Conservation (phyloP, 2,797 vertebrate genomes). For the Sebastiscus tertius region DNA sequence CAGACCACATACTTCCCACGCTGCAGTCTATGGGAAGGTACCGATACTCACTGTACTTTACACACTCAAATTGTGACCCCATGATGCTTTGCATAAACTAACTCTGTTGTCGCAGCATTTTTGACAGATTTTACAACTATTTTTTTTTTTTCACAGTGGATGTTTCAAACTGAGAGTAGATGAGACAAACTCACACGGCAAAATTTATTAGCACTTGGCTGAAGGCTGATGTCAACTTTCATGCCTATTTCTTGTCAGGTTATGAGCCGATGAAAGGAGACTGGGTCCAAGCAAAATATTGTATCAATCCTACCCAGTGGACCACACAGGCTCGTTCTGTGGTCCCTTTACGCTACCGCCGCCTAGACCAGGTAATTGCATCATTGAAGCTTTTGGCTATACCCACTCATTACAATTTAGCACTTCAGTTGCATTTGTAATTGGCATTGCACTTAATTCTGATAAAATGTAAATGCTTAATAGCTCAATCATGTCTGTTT, state of each 20-base stretch:
- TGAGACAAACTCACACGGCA: background rate
- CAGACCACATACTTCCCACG: slow-evolving; percentile 88
- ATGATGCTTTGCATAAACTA: background rate
- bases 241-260: slow-evolving; percentile 72
- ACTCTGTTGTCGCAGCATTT: background rate
- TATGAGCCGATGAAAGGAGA: slow-evolving; percentile 92
- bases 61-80: background rate
- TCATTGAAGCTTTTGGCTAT: background rate
- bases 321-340: slow-evolving; percentile 88
- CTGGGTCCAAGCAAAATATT: slow-evolving; percentile 93
- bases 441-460: background rate
- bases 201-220: background rate
- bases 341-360: slow-evolving; percentile 90
- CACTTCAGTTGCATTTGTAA: background rate
- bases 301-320: slow-evolving; percentile 85
- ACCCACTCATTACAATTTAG: background rate
- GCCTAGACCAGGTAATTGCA: slow-evolving; percentile 85
- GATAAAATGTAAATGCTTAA: background rate
- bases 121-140: background rate
- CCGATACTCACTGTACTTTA: background rate
- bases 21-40: slow-evolving; percentile 88
- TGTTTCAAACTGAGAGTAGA: background rate
- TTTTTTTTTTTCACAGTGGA: slow-evolving; percentile 1
- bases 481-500: background rate
- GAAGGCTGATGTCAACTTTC: slow-evolving; percentile 4